Percentiles rank a stretch among this genome's conserved stretches.
Conservation (phyloP, 2,113 vertebrate species). For the Xiphophorus hellerii region DNA sequence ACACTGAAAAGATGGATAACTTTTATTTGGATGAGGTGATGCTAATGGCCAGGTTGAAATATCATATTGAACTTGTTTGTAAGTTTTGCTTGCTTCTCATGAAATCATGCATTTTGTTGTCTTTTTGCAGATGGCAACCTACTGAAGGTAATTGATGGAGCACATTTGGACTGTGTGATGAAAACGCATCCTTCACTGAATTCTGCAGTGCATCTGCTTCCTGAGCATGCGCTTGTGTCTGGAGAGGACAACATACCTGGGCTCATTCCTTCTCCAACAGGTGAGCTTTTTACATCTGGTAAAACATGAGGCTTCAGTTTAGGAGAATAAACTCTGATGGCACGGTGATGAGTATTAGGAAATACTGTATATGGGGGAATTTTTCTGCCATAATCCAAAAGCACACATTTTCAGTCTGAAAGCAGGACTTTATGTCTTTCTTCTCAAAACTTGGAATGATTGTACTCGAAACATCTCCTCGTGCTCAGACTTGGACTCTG, state of each 20-base stretch:
- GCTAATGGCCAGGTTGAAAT: slow-evolving; percentile 12
- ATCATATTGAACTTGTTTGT: slow-evolving; percentile 13
- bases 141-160: slow-evolving; percentile 81
- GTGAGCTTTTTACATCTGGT: slow-evolving; percentile 56
- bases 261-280: slow-evolving; percentile 59
- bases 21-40: slow-evolving; percentile 14
- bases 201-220: slow-evolving; percentile 82
- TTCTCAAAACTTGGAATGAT: too few relatives aligned
- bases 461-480: too few relatives aligned
- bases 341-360: background rate
- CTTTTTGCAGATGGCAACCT: slow-evolving; percentile 82
- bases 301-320: background rate
- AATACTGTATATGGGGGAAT: too few relatives aligned
- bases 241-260: slow-evolving; percentile 85
- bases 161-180: slow-evolving; percentile 81
- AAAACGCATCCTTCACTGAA: slow-evolving; percentile 80
- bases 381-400: background rate
- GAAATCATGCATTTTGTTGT: slow-evolving; percentile 29
- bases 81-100: slow-evolving; percentile 25
- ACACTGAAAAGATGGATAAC: slow-evolving; percentile 28
- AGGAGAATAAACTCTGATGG: background rate
- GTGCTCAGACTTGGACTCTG: too few relatives aligned
- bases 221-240: slow-evolving; percentile 87
- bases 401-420: too few relatives aligned
- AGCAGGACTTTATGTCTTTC: too few relatives aligned